phyloP scores from a whole-genome alignment of 2,888 invertebrate species.

The Melieria picta region DNA sequence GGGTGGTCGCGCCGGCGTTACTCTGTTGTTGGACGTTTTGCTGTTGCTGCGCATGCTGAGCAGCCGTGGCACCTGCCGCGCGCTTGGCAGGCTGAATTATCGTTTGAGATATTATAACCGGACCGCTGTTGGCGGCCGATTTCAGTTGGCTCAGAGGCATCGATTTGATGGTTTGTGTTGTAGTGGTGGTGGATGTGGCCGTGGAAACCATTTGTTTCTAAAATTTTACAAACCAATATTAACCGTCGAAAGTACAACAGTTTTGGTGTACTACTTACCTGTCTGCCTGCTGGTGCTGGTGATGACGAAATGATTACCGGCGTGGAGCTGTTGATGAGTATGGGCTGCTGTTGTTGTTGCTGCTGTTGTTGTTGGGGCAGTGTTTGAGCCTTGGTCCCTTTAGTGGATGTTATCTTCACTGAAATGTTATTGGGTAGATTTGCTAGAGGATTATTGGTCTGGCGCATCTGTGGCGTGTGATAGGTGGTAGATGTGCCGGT shows the following conservation, averaged over 20 bases:
- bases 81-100: constrained; percentile 65
- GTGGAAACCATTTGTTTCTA: constrained; percentile 52
- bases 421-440: constrained; percentile 64
- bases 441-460: constrained; percentile 56
- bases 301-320: constrained; percentile 61
- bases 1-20: constrained; percentile 47
- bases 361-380: constrained; percentile 38
- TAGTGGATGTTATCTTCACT: constrained; percentile 62
- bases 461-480: constrained; percentile 53
- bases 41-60: constrained; percentile 49
- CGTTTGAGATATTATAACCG: constrained; percentile 65
- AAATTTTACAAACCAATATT: constrained; percentile 37
- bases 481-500: constrained; percentile 45
- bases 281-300: constrained; percentile 52
- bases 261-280: constrained; percentile 43
- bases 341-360: constrained; percentile 54
- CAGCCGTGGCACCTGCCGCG: constrained; percentile 34
- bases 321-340: constrained; percentile 61
- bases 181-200: constrained; percentile 49
- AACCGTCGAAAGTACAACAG: constrained; percentile 3
- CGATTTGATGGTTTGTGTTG: constrained; percentile 61
- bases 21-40: constrained; percentile 47
- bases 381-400: constrained; percentile 49
- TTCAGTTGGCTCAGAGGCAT: constrained; percentile 62
- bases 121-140: constrained; percentile 61